Percentiles rank a stretch among this genome's conserved stretches.
phyloP scores from a whole-genome alignment of 2,797 vertebrate species.

The Scyliorhinus canicula region DNA sequence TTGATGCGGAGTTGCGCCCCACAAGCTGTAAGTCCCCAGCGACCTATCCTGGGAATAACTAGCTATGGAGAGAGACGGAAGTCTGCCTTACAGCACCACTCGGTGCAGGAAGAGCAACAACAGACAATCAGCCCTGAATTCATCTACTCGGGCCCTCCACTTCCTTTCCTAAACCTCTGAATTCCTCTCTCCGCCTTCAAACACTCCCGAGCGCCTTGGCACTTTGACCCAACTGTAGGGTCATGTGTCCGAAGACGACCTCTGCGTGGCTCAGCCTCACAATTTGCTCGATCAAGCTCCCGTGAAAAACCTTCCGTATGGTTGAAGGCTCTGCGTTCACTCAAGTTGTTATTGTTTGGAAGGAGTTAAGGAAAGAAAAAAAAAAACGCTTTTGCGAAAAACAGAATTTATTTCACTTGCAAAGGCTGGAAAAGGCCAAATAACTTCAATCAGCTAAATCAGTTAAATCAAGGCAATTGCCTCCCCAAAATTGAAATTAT shows the following conservation, averaged over 20 bases:
- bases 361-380: background rate
- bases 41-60: too few relatives aligned
- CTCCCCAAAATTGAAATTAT: constrained; percentile 16
- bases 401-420: too few relatives aligned
- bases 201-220: background rate
- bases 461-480: constrained; percentile 5
- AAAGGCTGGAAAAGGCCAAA: background rate
- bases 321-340: background rate
- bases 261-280: background rate
- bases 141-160: background rate
- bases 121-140: background rate
- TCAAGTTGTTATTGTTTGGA: background rate
- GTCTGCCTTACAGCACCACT: too few relatives aligned
- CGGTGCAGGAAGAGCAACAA: too few relatives aligned
- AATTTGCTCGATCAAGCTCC: background rate
- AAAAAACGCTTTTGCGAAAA: background rate
- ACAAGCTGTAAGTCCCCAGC: too few relatives aligned
- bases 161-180: background rate
- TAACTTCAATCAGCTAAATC: constrained; percentile 24
- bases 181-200: background rate
- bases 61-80: too few relatives aligned
- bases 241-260: background rate
- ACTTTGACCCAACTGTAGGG: background rate
- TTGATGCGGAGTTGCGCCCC: too few relatives aligned
- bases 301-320: background rate